Percentiles rank a stretch among this genome's conserved stretches.
These are phyloP conservation scores for Pseudopipra pipra DNA, from an alignment of 2,113 vertebrate species.

Conservation along the genomic window DNA sequence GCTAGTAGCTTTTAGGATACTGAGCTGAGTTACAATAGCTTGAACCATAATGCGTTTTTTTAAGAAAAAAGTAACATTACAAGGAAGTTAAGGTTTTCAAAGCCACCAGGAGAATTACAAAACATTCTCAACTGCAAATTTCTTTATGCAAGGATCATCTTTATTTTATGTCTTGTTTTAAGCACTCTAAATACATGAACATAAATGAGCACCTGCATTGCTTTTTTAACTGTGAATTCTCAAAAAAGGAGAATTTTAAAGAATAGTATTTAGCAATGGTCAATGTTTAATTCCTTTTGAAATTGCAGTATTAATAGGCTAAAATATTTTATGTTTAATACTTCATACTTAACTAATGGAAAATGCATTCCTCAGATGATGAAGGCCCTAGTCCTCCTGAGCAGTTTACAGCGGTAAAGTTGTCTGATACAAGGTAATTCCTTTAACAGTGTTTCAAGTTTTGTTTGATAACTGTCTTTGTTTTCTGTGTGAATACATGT, in stretches of 20 bases:
- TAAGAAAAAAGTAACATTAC: not conserved
- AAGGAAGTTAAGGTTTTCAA: not conserved
- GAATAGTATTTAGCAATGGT: not conserved
- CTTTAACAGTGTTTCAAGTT: not conserved
- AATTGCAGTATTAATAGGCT: not conserved
- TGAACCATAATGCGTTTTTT: not conserved
- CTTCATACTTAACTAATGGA: not conserved
- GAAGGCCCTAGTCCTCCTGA: conserved; percentile 94
- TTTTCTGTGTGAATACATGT: not conserved
- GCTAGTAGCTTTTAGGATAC: not conserved
- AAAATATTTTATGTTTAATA: not conserved
- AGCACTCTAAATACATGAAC: not conserved
- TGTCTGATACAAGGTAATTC: conserved; percentile 90
- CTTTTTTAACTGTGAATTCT: not conserved
- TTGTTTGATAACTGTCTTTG: not conserved
- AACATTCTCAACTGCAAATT: not conserved
- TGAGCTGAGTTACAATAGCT: not conserved
- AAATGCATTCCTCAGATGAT: conserved; percentile 74
- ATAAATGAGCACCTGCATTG: not conserved
- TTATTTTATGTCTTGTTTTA: not conserved
- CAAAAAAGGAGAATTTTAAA: not conserved
- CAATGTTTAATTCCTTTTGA: not conserved
- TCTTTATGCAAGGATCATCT: not conserved
- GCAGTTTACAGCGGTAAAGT: conserved; percentile 93
- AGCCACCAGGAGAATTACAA: not conserved